A percentile compares a stretch with the other conserved stretches of the same genome.
These are phyloP conservation scores for Porites cylindrica DNA, from an alignment of 92 coral and sea anemone genomes.

Conservation along the genomic window DNA sequence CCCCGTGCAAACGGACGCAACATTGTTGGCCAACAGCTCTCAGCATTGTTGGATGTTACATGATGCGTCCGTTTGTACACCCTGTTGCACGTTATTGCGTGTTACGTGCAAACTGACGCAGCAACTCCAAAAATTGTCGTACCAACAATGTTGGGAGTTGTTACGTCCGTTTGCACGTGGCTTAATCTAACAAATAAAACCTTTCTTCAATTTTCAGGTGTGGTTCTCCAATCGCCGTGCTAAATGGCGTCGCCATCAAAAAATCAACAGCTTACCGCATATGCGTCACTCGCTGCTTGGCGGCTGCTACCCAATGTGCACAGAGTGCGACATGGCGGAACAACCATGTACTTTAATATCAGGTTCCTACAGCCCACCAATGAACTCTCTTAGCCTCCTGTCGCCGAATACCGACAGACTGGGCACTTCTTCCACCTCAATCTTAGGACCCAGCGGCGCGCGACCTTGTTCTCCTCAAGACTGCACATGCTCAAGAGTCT, in stretches of 20 bases:
- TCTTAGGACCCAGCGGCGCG: constrained; percentile 32
- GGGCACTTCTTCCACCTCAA: constrained; percentile 58
- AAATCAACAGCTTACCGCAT: constrained; percentile 93
- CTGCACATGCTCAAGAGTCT: constrained; percentile 87
- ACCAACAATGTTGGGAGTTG: too few species aligned
- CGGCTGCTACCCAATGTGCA: constrained; percentile 95
- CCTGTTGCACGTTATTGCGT: too few species aligned
- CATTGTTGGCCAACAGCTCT: too few species aligned
- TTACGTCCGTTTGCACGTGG: background rate
- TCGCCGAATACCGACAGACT: constrained; percentile 62
- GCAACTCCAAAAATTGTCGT: too few species aligned
- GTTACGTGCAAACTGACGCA: too few species aligned
- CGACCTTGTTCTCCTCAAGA: constrained; percentile 76
- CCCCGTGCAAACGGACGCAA: too few species aligned
- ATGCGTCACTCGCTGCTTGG: constrained; percentile 92
- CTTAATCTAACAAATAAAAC: background rate
- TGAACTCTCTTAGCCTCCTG: constrained; percentile 76
- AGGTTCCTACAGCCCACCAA: constrained; percentile 76
- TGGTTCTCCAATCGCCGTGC: constrained; percentile 99
- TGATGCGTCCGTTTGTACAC: too few species aligned
- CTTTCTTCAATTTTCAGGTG: constrained; percentile 71
- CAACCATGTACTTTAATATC: constrained; percentile 84
- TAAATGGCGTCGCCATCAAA: constrained; percentile 99
- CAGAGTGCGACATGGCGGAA: constrained; percentile 93
- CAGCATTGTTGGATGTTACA: too few species aligned